A percentile compares a stretch with the other conserved stretches of the same genome.
These are phyloP conservation scores for Platycheirus rosarum DNA, from an alignment of 2,888 invertebrate genomes.

Conservation along the genomic window DNA sequence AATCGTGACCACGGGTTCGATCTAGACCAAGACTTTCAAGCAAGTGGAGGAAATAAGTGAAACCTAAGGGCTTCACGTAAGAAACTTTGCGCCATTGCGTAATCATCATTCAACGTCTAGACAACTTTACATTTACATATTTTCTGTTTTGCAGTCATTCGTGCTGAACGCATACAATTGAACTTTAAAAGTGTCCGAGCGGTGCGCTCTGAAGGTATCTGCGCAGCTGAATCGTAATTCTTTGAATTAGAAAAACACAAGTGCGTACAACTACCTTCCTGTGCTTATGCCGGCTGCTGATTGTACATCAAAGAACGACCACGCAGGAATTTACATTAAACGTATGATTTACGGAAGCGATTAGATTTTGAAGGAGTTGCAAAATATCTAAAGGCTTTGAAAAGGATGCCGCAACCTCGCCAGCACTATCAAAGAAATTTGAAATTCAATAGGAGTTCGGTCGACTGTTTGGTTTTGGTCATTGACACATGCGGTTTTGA, in stretches of 20 bases:
- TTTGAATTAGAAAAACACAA: slow-evolving; percentile 43
- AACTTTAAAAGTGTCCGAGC: slow-evolving; percentile 34
- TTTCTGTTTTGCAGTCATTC: slow-evolving; percentile 33
- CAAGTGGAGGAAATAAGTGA: slow-evolving; percentile 45
- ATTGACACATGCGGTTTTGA: no score
- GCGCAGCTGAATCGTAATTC: neutral
- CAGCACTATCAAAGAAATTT: no score
- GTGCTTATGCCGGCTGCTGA: slow-evolving; percentile 3
- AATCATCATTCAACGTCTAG: slow-evolving; percentile 29
- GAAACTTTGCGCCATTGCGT: slow-evolving; percentile 23
- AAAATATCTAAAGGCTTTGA: slow-evolving; percentile 1
- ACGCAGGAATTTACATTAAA: neutral
- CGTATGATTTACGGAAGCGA: slow-evolving; percentile 2
- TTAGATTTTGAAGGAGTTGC: slow-evolving; percentile 18
- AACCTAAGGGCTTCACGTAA: slow-evolving; percentile 35
- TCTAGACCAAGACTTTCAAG: slow-evolving; percentile 62
- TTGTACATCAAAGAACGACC: slow-evolving; percentile 24
- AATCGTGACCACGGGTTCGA: slow-evolving; percentile 24
- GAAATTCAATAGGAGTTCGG: no score
- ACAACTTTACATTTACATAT: slow-evolving; percentile 42
- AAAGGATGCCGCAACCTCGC: neutral
- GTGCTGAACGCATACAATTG: neutral
- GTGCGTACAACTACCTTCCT: slow-evolving; percentile 52
- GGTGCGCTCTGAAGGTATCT: slow-evolving; percentile 46
- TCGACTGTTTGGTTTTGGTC: no score